Percentiles rank a stretch among this genome's conserved stretches.
phyloP scores from a whole-genome alignment of 2,113 vertebrate species.

The Suncus etruscus region DNA sequence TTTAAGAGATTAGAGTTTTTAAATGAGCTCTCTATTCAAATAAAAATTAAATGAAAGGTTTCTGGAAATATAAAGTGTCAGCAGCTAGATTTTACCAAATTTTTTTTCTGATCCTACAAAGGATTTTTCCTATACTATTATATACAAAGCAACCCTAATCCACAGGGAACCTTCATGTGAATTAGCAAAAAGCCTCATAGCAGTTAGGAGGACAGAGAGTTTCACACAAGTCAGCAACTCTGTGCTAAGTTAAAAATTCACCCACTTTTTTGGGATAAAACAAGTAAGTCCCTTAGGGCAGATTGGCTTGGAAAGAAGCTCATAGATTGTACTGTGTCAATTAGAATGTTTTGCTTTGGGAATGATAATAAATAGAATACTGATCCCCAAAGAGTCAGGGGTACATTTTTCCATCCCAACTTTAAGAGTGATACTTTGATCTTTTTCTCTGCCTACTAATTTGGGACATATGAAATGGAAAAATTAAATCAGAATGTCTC shows the following conservation, averaged over 20 bases:
- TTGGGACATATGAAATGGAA: background rate
- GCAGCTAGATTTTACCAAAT: background rate
- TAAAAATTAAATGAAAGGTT: background rate
- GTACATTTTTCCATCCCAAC: background rate
- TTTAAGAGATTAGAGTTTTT: background rate
- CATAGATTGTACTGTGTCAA: background rate
- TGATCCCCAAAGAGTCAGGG: background rate
- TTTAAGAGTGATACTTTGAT: no score
- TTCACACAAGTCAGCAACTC: background rate
- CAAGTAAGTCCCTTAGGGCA: background rate
- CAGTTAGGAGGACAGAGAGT: background rate
- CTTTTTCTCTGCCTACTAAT: background rate
- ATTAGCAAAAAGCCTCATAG: background rate
- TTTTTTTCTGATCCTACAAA: background rate
- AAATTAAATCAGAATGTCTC: slow-evolving; percentile 11
- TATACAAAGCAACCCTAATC: background rate
- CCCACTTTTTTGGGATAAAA: background rate
- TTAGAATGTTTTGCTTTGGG: background rate
- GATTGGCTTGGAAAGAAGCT: background rate
- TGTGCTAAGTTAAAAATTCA: slow-evolving; percentile 20
- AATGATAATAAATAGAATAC: background rate
- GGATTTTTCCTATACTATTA: background rate
- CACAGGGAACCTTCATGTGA: background rate
- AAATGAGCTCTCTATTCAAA: background rate
- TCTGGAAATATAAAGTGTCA: background rate